Evolutionary conservation across 2,113 vertebrate genomes (phyloP).

Genomic region (Corythaeola cristata): DNA sequence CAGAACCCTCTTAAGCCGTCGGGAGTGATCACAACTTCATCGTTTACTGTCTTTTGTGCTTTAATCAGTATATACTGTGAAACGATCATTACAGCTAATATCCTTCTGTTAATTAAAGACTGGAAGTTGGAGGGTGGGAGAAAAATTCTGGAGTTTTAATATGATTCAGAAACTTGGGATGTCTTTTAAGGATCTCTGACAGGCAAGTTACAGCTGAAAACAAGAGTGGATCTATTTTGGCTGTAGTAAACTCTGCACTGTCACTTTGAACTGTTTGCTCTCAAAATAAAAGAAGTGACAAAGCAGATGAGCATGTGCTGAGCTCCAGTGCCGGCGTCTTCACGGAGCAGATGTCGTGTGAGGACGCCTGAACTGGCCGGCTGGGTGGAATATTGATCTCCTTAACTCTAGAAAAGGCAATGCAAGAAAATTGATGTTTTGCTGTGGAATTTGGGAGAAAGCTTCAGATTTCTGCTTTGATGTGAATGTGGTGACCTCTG

Average conservation of each 20-base stretch:
- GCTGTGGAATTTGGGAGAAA: background rate
- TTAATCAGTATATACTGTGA: background rate
- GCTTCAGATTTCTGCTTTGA: background rate
- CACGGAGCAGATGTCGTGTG: accelerated
- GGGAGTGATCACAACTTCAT: background rate
- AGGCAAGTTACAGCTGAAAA: background rate
- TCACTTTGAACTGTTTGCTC: background rate
- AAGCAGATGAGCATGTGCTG: background rate
- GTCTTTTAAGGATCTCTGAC: background rate
- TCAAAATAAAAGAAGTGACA: background rate
- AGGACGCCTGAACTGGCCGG: background rate
- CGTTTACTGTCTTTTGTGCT: background rate
- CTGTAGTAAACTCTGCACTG: background rate
- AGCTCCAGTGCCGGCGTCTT: background rate
- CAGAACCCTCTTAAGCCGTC: background rate
- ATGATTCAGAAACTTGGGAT: background rate
- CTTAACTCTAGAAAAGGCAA: background rate
- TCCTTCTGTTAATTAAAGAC: background rate
- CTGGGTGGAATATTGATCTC: background rate
- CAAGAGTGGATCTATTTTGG: background rate
- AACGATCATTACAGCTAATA: background rate
- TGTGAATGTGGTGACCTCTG: background rate
- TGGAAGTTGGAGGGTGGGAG: background rate
- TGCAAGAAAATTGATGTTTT: background rate
- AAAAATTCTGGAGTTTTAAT: background rate